Evolutionary conservation across 2,888 invertebrate species (phyloP).

Genomic region (Malacosoma neustria): DNA sequence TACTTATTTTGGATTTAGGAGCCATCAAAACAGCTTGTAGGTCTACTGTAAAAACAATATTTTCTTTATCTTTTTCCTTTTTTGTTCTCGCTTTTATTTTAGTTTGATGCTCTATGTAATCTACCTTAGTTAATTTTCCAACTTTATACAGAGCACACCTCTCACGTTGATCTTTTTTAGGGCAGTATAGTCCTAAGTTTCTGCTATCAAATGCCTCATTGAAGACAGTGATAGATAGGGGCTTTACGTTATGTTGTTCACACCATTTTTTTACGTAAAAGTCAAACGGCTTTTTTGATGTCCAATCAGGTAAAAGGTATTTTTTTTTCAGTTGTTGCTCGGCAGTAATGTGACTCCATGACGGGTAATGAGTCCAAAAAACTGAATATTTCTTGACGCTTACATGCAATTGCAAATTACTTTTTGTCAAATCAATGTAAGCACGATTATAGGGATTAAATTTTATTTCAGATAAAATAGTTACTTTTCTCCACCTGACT

Average conservation of each 20-base stretch:
- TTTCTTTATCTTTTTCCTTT: constrained; percentile 10
- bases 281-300: constrained; percentile 3
- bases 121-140: too few relatives aligned
- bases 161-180: too few relatives aligned
- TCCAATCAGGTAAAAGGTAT: constrained; percentile 6
- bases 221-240: too few relatives aligned
- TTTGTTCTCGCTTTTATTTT: constrained; percentile 10
- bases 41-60: constrained; percentile 9
- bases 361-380: constrained; percentile 6
- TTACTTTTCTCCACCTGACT: constrained; percentile 8
- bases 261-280: constrained; percentile 8
- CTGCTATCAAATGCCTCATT: too few relatives aligned
- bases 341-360: constrained; percentile 7
- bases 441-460: constrained; percentile 7
- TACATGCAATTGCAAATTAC: too few relatives aligned
- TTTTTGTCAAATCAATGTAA: constrained; percentile 4
- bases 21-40: constrained; percentile 11
- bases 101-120: constrained; percentile 1
- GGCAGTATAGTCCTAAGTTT: too few relatives aligned
- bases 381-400: too few relatives aligned
- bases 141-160: too few relatives aligned
- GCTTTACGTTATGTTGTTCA: constrained; percentile 2
- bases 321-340: constrained; percentile 3
- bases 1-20: constrained; percentile 9
- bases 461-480: constrained; percentile 10